phyloP scores from a whole-genome alignment of 2,797 vertebrate genomes.

The Tympanoctomys barrerae region DNA sequence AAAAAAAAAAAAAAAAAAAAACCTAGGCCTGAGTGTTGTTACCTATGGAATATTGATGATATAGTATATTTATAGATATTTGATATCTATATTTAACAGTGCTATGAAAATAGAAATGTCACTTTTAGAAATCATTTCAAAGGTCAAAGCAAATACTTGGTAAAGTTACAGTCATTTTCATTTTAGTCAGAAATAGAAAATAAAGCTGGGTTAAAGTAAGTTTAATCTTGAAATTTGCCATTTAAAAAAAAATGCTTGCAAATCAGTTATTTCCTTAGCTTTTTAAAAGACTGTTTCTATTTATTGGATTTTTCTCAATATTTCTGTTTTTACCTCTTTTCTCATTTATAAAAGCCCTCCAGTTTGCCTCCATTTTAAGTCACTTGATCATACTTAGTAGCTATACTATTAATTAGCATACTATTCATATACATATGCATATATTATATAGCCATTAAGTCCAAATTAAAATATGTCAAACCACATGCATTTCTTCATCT shows the following conservation, averaged over 20 bases:
- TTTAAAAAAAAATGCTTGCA: background rate
- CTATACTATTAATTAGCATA: background rate
- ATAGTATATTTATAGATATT: slow-evolving; percentile 16
- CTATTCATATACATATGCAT: background rate
- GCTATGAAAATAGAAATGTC: slow-evolving; percentile 37
- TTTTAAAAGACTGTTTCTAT: background rate
- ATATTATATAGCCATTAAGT: background rate
- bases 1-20: no score
- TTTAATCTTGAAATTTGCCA: background rate
- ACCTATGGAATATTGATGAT: slow-evolving; percentile 5
- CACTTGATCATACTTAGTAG: background rate
- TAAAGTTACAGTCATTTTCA: background rate
- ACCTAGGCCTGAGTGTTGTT: background rate
- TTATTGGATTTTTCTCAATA: background rate
- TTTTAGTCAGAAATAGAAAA: background rate
- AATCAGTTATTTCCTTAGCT: background rate
- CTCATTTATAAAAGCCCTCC: background rate
- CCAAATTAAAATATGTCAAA: background rate
- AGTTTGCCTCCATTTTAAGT: background rate
- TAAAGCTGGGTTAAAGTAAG: background rate
- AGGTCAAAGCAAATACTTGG: background rate
- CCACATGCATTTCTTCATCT: background rate
- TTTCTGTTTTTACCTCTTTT: background rate
- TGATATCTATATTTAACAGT: background rate
- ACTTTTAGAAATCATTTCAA: slow-evolving; percentile 42